Conservation (phyloP, 2,888 invertebrate genomes). For the Yponomeuta evonymella region DNA sequence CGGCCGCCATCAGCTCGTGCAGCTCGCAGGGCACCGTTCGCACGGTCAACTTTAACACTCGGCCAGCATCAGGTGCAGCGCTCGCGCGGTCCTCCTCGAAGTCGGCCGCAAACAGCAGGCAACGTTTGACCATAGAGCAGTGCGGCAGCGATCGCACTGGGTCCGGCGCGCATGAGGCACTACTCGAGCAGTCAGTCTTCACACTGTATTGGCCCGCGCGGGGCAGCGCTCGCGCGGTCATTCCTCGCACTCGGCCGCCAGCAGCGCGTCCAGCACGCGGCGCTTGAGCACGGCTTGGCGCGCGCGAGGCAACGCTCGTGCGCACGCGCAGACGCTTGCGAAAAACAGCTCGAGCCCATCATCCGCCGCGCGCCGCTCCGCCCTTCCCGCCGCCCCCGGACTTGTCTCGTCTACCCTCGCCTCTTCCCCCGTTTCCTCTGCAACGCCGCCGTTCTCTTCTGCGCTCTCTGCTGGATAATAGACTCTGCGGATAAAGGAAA, state of each 20-base stretch:
- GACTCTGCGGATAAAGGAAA: too few relatives aligned
- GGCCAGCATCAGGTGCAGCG: background rate
- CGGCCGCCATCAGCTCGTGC: too few relatives aligned
- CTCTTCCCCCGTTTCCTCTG: too few relatives aligned
- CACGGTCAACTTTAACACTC: background rate
- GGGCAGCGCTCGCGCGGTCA: conserved; percentile 26
- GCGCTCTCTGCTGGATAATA: too few relatives aligned
- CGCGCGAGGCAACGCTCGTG: conserved; percentile 31
- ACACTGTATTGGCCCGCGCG: background rate
- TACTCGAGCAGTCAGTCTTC: too few relatives aligned
- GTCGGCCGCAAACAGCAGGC: too few relatives aligned
- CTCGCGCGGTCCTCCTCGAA: too few relatives aligned
- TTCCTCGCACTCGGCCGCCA: conserved; percentile 52
- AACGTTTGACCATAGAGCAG: too few relatives aligned
- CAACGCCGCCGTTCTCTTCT: too few relatives aligned
- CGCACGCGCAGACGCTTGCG: conserved; percentile 49
- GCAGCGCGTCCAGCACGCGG: conserved; percentile 53
- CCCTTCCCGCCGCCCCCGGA: conserved; percentile 39
- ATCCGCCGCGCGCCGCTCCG: conserved; percentile 29
- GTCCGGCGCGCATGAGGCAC: too few relatives aligned
- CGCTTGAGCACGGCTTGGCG: conserved; percentile 39
- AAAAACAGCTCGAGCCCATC: conserved; percentile 56
- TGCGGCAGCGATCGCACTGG: too few relatives aligned
- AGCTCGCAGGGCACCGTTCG: background rate
- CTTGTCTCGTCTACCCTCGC: too few relatives aligned